Base-by-base conservation (phyloP, 2,888 invertebrate genomes). In the Plusia festucae region DNA sequence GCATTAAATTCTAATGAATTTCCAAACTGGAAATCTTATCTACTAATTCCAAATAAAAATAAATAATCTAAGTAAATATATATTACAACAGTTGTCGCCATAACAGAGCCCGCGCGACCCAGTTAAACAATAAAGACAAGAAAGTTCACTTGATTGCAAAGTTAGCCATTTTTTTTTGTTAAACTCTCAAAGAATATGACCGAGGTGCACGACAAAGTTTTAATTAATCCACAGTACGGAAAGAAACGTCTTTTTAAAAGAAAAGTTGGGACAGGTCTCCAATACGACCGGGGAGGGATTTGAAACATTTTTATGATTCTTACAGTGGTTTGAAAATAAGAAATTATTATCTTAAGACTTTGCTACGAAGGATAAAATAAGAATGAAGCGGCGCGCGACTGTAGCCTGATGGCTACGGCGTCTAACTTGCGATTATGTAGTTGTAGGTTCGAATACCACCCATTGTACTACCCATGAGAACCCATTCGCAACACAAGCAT, bases 151-250 rank as follows among this genome's bases (percentile, higher is more conserved):
- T 24, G 34, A 75, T 34, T 57, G 56, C 30, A 59, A 61, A 59
- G 46, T 34, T 53, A 18, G n/a, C 24, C 24, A 40, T 66, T 62
- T 74, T 66, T 62, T 74, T 73, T 70, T 71, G 34, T 16, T 3
- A 30, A 40, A 53, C 32, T 51, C 22, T 46, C 18, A 32, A 60
- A 76, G 53, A 76, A 57, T 59, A 73, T 56, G 40, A 40, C 51
- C n/a, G 56, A 46, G 52, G 53, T 56, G 60, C 60, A 65, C 51
- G 68, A 18, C 51, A 16, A 67, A 70, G 65, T 74, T 78, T 79
- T 77, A 77, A 79, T 78, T 77, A 74, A 58, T 60, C 24, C 15
- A 53, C 20, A 30, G 54, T 52, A 22, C 30, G 13, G 53, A 66
- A 61, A 40, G 62, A 53, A 61, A 52, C 52, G 56, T 60, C 49